A percentile compares a stretch with the other conserved stretches of the same genome.
Evolutionary conservation across 2,113 vertebrate species (phyloP).

Genomic region (Esox niger): DNA sequence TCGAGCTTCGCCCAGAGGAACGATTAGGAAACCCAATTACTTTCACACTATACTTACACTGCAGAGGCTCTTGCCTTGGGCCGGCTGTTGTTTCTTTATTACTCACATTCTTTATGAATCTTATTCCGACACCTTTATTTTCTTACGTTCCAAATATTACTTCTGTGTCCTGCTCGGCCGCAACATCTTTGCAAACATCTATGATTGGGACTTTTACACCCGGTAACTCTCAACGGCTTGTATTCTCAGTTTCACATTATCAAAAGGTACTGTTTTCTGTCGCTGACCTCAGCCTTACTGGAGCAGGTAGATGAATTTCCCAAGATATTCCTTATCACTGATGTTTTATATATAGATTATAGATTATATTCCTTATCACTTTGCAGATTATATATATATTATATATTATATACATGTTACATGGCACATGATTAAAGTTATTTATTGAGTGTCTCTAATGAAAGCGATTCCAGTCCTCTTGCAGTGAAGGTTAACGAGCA

Average conservation of each 20-base stretch:
- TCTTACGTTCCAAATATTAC: slow-evolving; percentile 5
- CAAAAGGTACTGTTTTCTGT: background rate
- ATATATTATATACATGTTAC: slow-evolving; percentile 39
- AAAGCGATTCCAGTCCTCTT: slow-evolving; percentile 57
- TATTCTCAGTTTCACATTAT: background rate
- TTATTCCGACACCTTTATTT: slow-evolving; percentile 55
- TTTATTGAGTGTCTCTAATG: slow-evolving; percentile 30
- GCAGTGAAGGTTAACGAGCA: slow-evolving; percentile 44
- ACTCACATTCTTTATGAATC: slow-evolving; percentile 68
- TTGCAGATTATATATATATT: slow-evolving; percentile 47
- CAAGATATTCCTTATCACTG: slow-evolving; percentile 19
- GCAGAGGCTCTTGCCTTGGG: slow-evolving; percentile 64
- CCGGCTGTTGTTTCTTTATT: slow-evolving; percentile 73
- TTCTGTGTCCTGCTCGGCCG: background rate
- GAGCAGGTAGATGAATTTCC: background rate
- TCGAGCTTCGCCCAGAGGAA: slow-evolving; percentile 68
- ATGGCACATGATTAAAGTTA: slow-evolving; percentile 36
- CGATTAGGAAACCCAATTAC: slow-evolving; percentile 76
- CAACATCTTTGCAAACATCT: slow-evolving; percentile 8
- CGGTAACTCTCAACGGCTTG: background rate
- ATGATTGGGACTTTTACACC: slow-evolving; percentile 12
- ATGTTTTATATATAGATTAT: slow-evolving; percentile 47
- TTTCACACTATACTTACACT: slow-evolving; percentile 56
- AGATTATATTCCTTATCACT: slow-evolving; percentile 8
- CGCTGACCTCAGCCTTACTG: background rate